A percentile compares a stretch with the other conserved stretches of the same genome.
Evolutionary conservation across 2,113 vertebrate species (phyloP).

Genomic region (Gambusia affinis): DNA sequence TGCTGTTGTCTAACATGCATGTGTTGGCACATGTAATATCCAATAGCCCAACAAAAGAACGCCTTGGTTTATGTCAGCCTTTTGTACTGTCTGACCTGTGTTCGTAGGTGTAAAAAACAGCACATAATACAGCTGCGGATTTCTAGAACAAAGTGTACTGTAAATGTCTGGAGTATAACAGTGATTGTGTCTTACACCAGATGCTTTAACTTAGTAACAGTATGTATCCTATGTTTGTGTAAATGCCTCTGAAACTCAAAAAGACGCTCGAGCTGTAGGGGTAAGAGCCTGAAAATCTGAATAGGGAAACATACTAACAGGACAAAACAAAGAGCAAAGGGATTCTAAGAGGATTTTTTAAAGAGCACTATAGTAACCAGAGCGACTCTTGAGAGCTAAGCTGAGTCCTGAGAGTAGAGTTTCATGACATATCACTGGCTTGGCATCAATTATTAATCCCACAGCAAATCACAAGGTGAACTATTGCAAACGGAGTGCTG

Average conservation of each 20-base stretch:
- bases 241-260: neutral
- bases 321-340: neutral
- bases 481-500: conserved; percentile 45
- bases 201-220: neutral
- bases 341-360: conserved; percentile 7
- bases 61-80: conserved; percentile 23
- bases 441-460: conserved; percentile 80
- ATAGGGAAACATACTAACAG: neutral
- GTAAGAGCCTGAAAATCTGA: neutral
- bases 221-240: neutral
- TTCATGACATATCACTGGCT: conserved; percentile 66
- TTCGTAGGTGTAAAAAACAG: conserved; percentile 26
- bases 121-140: neutral
- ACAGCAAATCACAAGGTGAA: conserved; percentile 43
- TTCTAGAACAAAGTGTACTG: neutral
- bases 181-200: neutral
- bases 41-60: conserved; percentile 14
- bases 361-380: conserved; percentile 55
- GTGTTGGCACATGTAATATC: conserved; percentile 37
- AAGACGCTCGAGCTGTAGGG: neutral
- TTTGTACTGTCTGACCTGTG: conserved; percentile 31
- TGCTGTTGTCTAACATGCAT: conserved; percentile 50
- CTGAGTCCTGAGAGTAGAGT: conserved; percentile 71
- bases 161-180: neutral
- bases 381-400: conserved; percentile 64